These are phyloP conservation scores for Melikaiella ostensackeni DNA, from an alignment of 2,888 invertebrate species.

Conservation along the genomic window DNA sequence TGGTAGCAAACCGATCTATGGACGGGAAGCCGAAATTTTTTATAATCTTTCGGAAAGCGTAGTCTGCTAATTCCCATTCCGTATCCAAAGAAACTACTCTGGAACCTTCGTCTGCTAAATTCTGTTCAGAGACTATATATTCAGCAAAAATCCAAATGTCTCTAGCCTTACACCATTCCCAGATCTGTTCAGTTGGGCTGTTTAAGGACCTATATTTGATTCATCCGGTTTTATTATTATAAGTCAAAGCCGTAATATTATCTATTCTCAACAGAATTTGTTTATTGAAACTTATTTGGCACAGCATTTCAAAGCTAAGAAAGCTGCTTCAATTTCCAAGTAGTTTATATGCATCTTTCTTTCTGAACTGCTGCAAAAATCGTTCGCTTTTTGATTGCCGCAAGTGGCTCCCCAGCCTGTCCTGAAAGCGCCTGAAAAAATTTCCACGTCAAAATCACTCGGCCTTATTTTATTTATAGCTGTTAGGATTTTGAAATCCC, in stretches of 20 bases:
- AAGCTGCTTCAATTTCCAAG: slow-evolving; percentile 47
- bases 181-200: slow-evolving; percentile 43
- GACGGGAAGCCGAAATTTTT: too few species aligned
- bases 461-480: too few species aligned
- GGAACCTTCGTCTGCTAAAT: slow-evolving; percentile 48
- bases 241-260: slow-evolving; percentile 55
- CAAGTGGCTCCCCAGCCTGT: slow-evolving; percentile 48
- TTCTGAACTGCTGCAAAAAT: slow-evolving; percentile 47
- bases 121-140: slow-evolving; percentile 48
- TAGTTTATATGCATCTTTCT: slow-evolving; percentile 47
- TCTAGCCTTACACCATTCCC: slow-evolving; percentile 51
- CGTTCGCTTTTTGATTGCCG: slow-evolving; percentile 37
- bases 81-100: slow-evolving; percentile 48
- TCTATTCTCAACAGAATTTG: slow-evolving; percentile 52
- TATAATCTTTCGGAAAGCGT: slow-evolving; percentile 39
- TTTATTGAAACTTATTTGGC: slow-evolving; percentile 45
- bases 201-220: slow-evolving; percentile 54
- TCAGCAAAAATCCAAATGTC: slow-evolving; percentile 48
- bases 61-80: slow-evolving; percentile 49
- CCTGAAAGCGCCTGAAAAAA: slow-evolving; percentile 46
- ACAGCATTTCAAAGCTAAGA: slow-evolving; percentile 52
- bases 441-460: too few species aligned
- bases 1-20: too few species aligned
- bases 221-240: slow-evolving; percentile 54
- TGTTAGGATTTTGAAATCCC: slow-evolving; percentile 30